Base-by-base conservation (phyloP, 2,888 invertebrate genomes). In the Eristalis pertinax region DNA sequence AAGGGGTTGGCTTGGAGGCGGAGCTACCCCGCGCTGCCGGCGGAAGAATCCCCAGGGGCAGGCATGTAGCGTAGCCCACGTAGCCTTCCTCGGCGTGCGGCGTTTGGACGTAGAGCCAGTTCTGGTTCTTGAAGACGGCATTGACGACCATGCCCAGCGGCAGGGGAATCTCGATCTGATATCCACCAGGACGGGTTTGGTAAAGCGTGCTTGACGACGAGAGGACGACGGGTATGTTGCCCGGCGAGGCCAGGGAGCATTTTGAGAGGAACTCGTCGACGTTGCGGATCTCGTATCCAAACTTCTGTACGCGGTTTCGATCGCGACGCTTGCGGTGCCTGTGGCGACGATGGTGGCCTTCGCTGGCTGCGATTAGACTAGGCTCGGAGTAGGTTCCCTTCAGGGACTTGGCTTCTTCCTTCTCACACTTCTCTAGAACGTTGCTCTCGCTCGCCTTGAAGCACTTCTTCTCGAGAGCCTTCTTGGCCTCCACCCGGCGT, bases 71-170 rank as follows among this genome's bases (percentile, higher is more conserved):
- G 89, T 97, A 97, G 87, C 95, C 94, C 26, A 97, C 96, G 90
- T 97, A 97, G 0, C 97, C 97, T 91, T 97, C 97, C 89, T 97
- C 96, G 0, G 96, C 96, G 89, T 97, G 97, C 2, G 97, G 97
- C 0, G 97, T 97, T 92, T 97, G 97, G 22, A 96, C 97, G 91
- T 97, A 97, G 50, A 97, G 93, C 97, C 97, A 97, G 90, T 95
- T 95, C 90, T 97, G 95, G 90, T 96, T 97, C 92, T 97, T 97
- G 92, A 97, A 97, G 32, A 97, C 96, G 0, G 97, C 97, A 92
- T 97, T 97, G 13, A 97, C 97, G 4, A 97, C 97, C 92, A 97
- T 97, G 4, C 97, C 97, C 83, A 97, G 93, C 0, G 97, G 96
- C 69, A 97, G 92, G 0, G 95, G 94, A 69, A 96, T 94, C 92